These are phyloP conservation scores for Sebastiscus tertius DNA, from an alignment of 2,797 vertebrate species.

Conservation along the genomic window DNA sequence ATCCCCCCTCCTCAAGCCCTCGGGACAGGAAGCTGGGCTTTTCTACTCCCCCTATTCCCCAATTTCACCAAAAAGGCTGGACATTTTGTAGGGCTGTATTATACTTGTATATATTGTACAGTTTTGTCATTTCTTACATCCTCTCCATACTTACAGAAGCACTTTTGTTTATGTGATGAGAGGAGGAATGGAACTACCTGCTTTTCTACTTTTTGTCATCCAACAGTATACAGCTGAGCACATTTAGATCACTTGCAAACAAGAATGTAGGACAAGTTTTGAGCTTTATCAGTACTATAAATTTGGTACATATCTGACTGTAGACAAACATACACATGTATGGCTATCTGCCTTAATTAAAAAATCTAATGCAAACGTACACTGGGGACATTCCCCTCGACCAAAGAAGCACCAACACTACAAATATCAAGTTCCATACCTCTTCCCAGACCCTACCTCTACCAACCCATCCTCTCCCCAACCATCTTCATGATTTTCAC, in stretches of 20 bases:
- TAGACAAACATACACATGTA: conserved; percentile 65
- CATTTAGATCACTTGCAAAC: conserved; percentile 54
- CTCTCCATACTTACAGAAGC: conserved; percentile 78
- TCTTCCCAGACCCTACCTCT: conserved; percentile 77
- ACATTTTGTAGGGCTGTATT: conserved; percentile 77
- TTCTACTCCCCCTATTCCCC: conserved; percentile 44
- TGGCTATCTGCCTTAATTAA: conserved; percentile 76
- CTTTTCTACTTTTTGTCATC: conserved; percentile 63
- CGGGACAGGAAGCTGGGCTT: conserved; percentile 61
- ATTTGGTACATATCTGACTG: conserved; percentile 72
- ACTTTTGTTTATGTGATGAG: conserved; percentile 82
- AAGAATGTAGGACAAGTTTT: conserved; percentile 66
- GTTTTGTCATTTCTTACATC: conserved; percentile 75
- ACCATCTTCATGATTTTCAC: conserved; percentile 58
- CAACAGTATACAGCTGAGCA: conserved; percentile 32
- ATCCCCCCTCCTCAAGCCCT: conserved; percentile 41
- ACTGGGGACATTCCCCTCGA: conserved; percentile 79
- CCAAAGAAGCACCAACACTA: conserved; percentile 83
- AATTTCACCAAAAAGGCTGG: conserved; percentile 63
- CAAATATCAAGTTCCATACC: conserved; percentile 79
- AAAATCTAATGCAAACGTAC: conserved; percentile 75
- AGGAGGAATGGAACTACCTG: conserved; percentile 75
- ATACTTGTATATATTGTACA: conserved; percentile 83
- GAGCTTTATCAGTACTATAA: conserved; percentile 62
- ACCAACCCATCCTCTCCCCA: conserved; percentile 39